phyloP scores from a whole-genome alignment of 2,797 vertebrate species.

The Triplophysa bombifrons region DNA sequence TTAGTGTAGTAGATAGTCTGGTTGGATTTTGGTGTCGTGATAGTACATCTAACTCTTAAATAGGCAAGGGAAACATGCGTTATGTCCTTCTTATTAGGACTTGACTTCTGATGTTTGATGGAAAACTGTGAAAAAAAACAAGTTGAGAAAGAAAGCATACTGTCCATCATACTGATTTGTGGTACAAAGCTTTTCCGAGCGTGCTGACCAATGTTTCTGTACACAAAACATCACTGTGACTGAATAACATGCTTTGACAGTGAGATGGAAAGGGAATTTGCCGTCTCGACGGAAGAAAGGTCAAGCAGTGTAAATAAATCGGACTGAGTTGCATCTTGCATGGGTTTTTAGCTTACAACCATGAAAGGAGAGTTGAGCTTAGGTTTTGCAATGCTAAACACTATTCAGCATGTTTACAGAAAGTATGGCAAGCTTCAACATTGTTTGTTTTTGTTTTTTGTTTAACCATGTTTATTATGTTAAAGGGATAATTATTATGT shows the following conservation, averaged over 20 bases:
- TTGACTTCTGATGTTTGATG: background rate
- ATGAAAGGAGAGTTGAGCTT: slow-evolving; percentile 26
- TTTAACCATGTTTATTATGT: no score
- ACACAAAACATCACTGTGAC: slow-evolving; percentile 38
- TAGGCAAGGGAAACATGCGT: background rate
- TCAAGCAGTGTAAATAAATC: slow-evolving; percentile 36
- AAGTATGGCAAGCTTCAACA: background rate
- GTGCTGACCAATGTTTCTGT: slow-evolving; percentile 32
- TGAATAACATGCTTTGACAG: slow-evolving; percentile 42
- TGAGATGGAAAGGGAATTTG: slow-evolving; percentile 35
- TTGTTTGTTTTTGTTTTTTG: background rate
- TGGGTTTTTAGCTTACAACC: slow-evolving; percentile 12
- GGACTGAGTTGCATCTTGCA: slow-evolving; percentile 12
- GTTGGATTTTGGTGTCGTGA: background rate
- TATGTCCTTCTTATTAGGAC: background rate
- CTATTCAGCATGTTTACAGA: slow-evolving; percentile 14
- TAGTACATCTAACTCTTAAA: background rate
- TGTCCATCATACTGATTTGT: slow-evolving; percentile 15
- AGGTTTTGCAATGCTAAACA: slow-evolving; percentile 6
- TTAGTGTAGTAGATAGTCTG: background rate
- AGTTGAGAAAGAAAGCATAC: slow-evolving; percentile 10
- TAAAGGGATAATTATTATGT: no score
- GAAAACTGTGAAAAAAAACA: background rate
- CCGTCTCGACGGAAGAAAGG: slow-evolving; percentile 44
- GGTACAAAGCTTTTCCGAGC: slow-evolving; percentile 26